Base-by-base conservation (phyloP, 2,113 vertebrate genomes). In the Carlito syrichta region DNA sequence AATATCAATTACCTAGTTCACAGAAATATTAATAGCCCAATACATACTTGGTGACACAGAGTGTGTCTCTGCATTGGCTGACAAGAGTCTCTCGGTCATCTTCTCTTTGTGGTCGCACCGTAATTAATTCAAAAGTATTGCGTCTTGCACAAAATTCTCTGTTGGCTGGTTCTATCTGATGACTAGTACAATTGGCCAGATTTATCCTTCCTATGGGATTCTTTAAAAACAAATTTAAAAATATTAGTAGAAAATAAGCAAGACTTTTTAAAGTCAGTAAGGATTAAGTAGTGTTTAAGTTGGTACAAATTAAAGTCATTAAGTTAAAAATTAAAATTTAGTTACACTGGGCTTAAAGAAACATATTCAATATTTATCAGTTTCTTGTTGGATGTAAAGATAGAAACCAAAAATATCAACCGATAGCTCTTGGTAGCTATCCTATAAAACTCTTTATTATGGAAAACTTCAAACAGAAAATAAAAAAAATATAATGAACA, bases 21-120 rank as follows among this genome's bases (percentile, higher is more conserved):
- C 0, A 68, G 73, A 82, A 82, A 60, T 38, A 74, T 11, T 12
- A 25, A 60, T n/a, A 23, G 68, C 38, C 4, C 40, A 6, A 60
- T 77, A 98, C 99, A 98, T 98, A 99, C 99, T 99, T 99, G 74
- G 99, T 99, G 95, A 99, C 99, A 98, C 99, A 99, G 93, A 99
- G 99, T 0, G 99, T 99, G 93, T 99, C 99, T 86, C 98, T 98
- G 97, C 99, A 99, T 30, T 99, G 99, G 96, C 99, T 99, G 97
- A 99, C 99, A 0, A 99, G 99, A 0, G 99, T 99, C 98, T 99
- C 99, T 83, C 97, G 98, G 98, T 99, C 99, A 22, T 99, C 99
- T 32, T 99, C 99, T 94, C 99, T 98, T 82, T 99, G 99, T 1
- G 99, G 99, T 45, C 99, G 96, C 23, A 99, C 99, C 2, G 99